phyloP scores from a whole-genome alignment of 2,113 vertebrate genomes.

The Stegostoma tigrinum region DNA sequence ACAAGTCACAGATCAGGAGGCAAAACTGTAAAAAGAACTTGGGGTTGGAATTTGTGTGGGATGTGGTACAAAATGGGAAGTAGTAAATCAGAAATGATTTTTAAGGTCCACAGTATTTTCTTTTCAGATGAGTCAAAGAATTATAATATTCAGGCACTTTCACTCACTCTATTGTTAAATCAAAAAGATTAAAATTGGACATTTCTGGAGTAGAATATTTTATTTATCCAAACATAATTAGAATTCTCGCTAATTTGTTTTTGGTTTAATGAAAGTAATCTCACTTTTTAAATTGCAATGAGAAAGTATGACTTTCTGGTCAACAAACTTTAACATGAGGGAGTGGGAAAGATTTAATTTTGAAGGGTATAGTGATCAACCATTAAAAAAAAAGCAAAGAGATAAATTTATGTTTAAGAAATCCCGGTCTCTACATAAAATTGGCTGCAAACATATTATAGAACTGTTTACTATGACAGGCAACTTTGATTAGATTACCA shows the following conservation, averaged over 20 bases:
- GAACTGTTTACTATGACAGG: background rate
- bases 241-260: background rate
- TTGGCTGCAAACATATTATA: slow-evolving; percentile 25
- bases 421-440: slow-evolving; percentile 10
- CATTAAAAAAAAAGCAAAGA: background rate
- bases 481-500: slow-evolving; percentile 24
- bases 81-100: background rate
- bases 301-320: background rate
- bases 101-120: background rate
- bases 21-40: background rate
- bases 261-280: background rate
- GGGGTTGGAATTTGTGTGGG: background rate
- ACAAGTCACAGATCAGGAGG: background rate
- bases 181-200: background rate
- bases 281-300: background rate
- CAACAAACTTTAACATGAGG: background rate
- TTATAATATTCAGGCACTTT: background rate
- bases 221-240: background rate
- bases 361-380: background rate
- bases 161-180: background rate
- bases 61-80: background rate
- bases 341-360: background rate
- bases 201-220: background rate
- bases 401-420: slow-evolving; percentile 25
- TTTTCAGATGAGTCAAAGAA: background rate